Conservation (phyloP, 2,888 invertebrate genomes). For the Lepeophtheirus nordmannii region DNA sequence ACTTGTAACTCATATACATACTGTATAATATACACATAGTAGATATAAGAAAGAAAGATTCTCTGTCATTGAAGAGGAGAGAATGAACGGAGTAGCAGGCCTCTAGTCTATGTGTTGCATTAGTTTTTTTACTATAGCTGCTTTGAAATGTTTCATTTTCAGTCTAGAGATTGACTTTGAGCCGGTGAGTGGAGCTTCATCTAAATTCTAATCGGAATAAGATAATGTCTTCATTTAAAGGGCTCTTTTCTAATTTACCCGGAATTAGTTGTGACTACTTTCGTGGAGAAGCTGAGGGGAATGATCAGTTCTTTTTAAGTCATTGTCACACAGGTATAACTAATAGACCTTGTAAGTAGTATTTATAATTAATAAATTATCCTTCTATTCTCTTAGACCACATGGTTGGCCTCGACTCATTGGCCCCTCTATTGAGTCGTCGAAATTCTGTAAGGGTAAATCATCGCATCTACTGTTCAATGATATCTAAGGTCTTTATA, state of each 20-base stretch:
- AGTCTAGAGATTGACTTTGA: no score
- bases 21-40: no score
- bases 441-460: slow-evolving; percentile 10
- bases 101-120: no score
- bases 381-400: slow-evolving; percentile 2
- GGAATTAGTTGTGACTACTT: slow-evolving; percentile 13
- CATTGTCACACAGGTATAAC: slow-evolving; percentile 19
- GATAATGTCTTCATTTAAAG: slow-evolving; percentile 1
- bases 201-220: no score
- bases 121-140: no score
- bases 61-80: no score
- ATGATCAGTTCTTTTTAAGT: slow-evolving; percentile 12
- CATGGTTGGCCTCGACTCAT: slow-evolving; percentile 15
- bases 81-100: no score
- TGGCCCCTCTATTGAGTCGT: background rate
- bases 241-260: slow-evolving; percentile 7
- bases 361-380: background rate
- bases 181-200: no score
- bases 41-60: no score
- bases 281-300: background rate
- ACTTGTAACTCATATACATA: no score
- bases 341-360: background rate
- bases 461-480: slow-evolving; percentile 8
- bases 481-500: slow-evolving; percentile 1
- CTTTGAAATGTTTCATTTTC: no score